Conservation (phyloP, 2,113 vertebrate genomes). For the Pipra filicauda region DNA sequence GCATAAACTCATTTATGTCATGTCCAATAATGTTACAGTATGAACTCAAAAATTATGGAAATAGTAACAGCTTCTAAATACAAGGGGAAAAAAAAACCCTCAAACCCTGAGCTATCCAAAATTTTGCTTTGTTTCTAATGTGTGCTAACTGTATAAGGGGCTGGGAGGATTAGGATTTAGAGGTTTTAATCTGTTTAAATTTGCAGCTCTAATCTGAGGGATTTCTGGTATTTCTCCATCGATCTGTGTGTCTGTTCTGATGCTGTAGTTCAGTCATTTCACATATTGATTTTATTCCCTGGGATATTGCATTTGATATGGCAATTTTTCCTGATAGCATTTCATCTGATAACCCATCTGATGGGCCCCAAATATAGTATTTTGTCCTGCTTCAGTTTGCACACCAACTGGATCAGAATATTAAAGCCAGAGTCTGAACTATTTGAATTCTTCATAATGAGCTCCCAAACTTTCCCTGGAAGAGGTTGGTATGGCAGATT, state of each 20-base stretch:
- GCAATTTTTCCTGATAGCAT: background rate
- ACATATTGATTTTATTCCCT: conserved; percentile 4
- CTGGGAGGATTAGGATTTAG: background rate
- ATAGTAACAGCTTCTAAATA: background rate
- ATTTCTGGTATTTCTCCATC: background rate
- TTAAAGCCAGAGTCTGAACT: background rate
- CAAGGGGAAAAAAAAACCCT: background rate
- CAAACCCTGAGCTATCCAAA: background rate
- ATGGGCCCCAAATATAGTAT: background rate
- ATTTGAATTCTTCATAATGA: background rate
- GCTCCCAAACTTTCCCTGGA: background rate
- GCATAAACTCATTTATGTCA: background rate
- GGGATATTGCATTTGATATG: background rate
- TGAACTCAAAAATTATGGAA: background rate
- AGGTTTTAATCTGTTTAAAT: background rate
- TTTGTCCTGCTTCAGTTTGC: background rate
- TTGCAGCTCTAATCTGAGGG: background rate
- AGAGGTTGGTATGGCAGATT: background rate
- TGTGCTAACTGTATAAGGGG: background rate
- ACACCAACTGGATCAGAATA: background rate
- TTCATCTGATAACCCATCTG: background rate
- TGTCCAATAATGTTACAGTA: background rate
- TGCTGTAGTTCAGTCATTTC: background rate
- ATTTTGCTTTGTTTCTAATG: background rate
- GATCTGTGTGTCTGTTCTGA: background rate